Evolutionary conservation across 2,113 vertebrate species (phyloP).

Genomic region (Proteles cristata): DNA sequence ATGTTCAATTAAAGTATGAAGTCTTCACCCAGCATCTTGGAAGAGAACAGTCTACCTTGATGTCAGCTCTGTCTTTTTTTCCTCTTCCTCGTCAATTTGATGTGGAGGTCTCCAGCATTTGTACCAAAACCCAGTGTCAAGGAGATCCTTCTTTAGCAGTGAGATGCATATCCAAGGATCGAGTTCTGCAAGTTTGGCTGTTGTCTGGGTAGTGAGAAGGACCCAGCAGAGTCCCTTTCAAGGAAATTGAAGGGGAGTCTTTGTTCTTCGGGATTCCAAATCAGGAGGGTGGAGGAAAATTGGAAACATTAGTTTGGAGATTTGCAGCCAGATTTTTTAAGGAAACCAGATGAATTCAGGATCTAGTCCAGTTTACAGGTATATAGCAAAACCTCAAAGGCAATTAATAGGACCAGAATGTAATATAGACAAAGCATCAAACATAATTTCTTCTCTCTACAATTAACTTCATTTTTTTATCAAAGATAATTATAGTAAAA

Average conservation of each 20-base stretch:
- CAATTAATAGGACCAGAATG: background rate
- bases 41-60: background rate
- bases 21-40: background rate
- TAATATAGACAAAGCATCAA: background rate
- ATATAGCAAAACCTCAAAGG: background rate
- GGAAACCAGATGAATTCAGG: background rate
- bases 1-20: background rate
- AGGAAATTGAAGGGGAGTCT: background rate
- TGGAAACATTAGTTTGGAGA: background rate
- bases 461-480: background rate
- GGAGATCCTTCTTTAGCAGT: background rate
- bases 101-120: background rate
- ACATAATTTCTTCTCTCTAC: background rate
- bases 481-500: background rate
- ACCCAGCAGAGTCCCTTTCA: background rate
- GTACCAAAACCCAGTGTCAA: background rate
- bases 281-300: background rate
- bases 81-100: background rate
- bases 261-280: background rate
- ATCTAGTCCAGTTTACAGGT: background rate
- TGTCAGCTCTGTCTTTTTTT: background rate
- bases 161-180: background rate
- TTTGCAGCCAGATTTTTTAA: background rate
- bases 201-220: background rate
- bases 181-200: background rate